phyloP scores from a whole-genome alignment of 92 coral and sea anemone genomes.

The Phenganax stokvisi region DNA sequence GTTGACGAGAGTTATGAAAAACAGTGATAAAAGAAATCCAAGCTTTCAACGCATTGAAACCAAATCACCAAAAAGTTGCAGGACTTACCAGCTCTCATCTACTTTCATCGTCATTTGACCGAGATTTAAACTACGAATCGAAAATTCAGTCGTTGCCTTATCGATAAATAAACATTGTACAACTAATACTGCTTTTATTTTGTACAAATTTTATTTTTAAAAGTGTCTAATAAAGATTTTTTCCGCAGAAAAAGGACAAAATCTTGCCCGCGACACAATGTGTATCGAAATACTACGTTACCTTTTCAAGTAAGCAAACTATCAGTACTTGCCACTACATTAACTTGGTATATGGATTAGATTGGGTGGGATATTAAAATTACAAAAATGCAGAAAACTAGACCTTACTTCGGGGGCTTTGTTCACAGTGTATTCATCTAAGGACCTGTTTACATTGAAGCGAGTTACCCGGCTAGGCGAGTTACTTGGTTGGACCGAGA shows the following conservation, averaged over 20 bases:
- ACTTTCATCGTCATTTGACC: no score
- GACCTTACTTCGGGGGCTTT: no score
- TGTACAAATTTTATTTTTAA: neutral
- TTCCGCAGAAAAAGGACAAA: slow-evolving; percentile 19
- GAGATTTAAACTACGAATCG: no score
- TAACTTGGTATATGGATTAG: neutral
- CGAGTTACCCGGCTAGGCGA: no score
- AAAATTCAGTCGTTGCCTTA: neutral
- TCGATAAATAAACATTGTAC: neutral
- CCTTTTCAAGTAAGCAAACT: slow-evolving; percentile 22
- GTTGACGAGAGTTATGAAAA: neutral
- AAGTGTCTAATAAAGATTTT: neutral
- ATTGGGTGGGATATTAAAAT: neutral
- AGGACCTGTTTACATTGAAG: no score
- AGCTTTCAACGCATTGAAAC: no score
- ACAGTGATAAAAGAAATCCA: no score
- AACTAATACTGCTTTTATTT: neutral
- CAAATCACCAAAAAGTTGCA: no score
- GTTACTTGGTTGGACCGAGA: no score
- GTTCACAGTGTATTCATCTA: no score
- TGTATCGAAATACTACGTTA: slow-evolving; percentile 27
- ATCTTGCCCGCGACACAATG: slow-evolving; percentile 8
- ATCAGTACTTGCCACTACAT: neutral
- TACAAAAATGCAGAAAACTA: no score
- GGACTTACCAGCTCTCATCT: no score